phyloP scores from a whole-genome alignment of 2,113 vertebrate species.

The Dunckerocampus dactyliophorus region DNA sequence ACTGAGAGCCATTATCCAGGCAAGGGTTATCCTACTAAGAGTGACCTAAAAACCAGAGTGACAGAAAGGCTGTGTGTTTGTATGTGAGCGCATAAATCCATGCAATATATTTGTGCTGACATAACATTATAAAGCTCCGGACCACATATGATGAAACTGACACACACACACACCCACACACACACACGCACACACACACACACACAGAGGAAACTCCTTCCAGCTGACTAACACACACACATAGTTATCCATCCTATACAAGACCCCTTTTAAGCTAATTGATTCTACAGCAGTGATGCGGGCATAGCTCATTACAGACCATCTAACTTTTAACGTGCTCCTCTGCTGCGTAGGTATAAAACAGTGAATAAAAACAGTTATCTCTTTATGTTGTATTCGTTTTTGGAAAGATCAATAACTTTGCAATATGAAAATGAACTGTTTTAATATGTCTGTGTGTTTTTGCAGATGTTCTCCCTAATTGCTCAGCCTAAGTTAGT shows the following conservation, averaged over 20 bases:
- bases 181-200: constrained; percentile 15
- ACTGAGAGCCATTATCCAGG: too few species aligned
- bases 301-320: constrained; percentile 35
- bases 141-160: constrained; percentile 15
- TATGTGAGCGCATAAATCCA: constrained; percentile 37
- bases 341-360: background rate
- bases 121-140: constrained; percentile 29
- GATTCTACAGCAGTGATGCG: constrained; percentile 34
- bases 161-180: constrained; percentile 11
- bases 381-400: background rate
- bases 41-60: background rate
- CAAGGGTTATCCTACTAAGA: background rate
- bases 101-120: constrained; percentile 50
- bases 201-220: constrained; percentile 1
- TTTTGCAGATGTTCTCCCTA: background rate
- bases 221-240: constrained; percentile 12
- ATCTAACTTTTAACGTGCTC: constrained; percentile 15
- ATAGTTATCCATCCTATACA: constrained; percentile 35
- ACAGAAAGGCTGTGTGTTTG: background rate
- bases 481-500: background rate
- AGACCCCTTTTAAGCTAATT: constrained; percentile 60
- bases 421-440: background rate
- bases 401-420: background rate
- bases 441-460: background rate
- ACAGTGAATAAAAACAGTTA: background rate